These are phyloP conservation scores for Magallana ariakensis DNA, from an alignment of 1,140 invertebrate genomes.

Conservation along the genomic window DNA sequence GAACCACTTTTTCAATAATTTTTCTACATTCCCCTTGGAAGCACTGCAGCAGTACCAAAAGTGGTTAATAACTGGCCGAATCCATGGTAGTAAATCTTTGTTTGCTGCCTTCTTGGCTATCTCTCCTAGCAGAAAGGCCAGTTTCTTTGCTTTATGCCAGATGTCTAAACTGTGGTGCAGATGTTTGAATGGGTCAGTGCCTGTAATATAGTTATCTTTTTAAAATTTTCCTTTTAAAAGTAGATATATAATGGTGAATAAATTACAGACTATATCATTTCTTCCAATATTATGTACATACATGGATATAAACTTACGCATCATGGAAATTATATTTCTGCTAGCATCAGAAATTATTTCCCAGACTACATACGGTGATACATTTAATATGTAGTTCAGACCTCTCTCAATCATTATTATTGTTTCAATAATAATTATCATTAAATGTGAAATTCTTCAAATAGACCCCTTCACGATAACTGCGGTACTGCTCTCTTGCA, in stretches of 20 bases:
- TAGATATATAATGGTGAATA: neutral
- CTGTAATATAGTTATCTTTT: neutral
- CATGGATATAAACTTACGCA: slow-evolving; percentile 9
- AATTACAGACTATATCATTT: neutral
- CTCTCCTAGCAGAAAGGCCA: neutral
- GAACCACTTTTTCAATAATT: slow-evolving; percentile 1
- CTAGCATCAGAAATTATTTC: slow-evolving; percentile 21
- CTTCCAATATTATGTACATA: neutral
- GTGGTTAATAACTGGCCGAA: neutral
- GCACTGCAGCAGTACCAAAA: slow-evolving; percentile 27
- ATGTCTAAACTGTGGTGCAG: slow-evolving; percentile 22
- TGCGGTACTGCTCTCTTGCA: too few relatives aligned
- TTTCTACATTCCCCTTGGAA: neutral
- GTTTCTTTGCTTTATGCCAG: slow-evolving; percentile 41
- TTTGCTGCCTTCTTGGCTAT: neutral
- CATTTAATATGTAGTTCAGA: neutral
- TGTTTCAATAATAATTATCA: neutral
- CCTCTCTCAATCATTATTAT: neutral
- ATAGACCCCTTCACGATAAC: too few relatives aligned
- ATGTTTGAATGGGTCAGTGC: neutral
- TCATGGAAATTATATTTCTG: neutral
- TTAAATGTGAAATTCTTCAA: neutral
- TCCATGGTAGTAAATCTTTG: too few relatives aligned
- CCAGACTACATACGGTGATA: neutral
- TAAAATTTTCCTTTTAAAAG: neutral